A percentile compares a stretch with the other conserved stretches of the same genome.
Evolutionary conservation across 1,140 invertebrate genomes (phyloP).

Genomic region (Spodoptera frugiperda): DNA sequence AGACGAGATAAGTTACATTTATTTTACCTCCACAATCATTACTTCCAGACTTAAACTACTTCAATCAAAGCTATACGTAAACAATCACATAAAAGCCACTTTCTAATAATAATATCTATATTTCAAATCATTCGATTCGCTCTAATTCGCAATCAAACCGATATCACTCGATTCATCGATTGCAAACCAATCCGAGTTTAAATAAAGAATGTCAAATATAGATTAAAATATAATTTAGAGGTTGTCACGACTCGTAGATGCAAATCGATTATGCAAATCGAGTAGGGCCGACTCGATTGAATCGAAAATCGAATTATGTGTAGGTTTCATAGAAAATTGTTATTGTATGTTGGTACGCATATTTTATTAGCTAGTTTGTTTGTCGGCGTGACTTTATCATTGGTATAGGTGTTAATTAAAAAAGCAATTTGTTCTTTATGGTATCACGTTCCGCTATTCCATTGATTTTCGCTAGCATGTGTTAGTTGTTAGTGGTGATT

Average conservation of each 20-base stretch:
- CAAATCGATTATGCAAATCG: constrained; percentile 34
- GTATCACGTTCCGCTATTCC: background rate
- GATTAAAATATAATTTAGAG: constrained; percentile 45
- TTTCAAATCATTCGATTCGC: constrained; percentile 25
- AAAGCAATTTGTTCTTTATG: constrained; percentile 16
- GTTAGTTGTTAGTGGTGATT: background rate
- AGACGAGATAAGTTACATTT: too few species aligned
- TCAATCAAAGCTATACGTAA: background rate
- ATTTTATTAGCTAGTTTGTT: constrained; percentile 11
- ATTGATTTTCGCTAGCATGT: constrained; percentile 11
- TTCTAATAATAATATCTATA: constrained; percentile 30
- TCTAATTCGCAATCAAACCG: constrained; percentile 22
- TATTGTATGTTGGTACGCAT: background rate
- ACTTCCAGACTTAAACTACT: background rate
- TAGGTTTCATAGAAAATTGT: constrained; percentile 4
- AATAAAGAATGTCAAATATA: constrained; percentile 11
- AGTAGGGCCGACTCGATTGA: constrained; percentile 14
- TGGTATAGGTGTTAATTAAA: constrained; percentile 10
- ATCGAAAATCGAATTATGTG: constrained; percentile 10
- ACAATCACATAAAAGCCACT: constrained; percentile 19
- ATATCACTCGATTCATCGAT: constrained; percentile 23
- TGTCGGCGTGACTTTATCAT: constrained; percentile 3
- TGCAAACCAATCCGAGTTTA: constrained; percentile 12
- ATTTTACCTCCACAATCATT: background rate
- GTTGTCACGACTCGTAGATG: background rate